A percentile compares a stretch with the other conserved stretches of the same genome.
Conservation (phyloP, 2,797 vertebrate species). For the Eupleurogrammus muticus region DNA sequence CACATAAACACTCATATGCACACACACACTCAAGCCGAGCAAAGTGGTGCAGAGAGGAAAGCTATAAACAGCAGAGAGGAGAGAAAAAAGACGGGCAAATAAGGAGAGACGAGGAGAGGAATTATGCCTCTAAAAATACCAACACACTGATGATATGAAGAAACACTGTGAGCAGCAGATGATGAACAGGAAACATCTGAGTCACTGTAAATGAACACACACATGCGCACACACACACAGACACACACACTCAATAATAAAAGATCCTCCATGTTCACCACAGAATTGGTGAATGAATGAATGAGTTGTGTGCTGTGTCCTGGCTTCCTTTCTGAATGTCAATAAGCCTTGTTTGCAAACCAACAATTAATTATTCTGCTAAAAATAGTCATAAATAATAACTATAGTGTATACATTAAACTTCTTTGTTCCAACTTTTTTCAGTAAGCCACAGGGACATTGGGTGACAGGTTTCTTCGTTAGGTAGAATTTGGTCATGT, state of each 20-base stretch:
- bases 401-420: no score
- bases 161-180: not conserved
- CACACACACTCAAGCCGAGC: not conserved
- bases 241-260: constrained; percentile 31
- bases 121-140: not conserved
- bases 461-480: no score
- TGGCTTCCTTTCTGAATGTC: no score
- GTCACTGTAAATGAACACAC: constrained; percentile 41
- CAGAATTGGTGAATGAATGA: constrained; percentile 6
- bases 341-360: no score
- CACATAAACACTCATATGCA: not conserved
- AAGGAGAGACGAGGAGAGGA: constrained; percentile 15
- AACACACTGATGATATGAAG: not conserved
- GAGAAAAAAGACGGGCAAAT: not conserved
- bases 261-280: not conserved
- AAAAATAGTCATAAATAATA: no score
- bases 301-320: not conserved
- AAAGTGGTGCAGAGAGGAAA: constrained; percentile 1
- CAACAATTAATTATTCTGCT: no score
- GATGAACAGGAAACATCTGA: constrained; percentile 43
- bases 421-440: no score
- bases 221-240: no score
- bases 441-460: no score
- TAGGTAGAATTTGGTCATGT: no score
- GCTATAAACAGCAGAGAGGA: not conserved